Base-by-base conservation (phyloP, 2,797 vertebrate genomes). In the Forpus xanthops region DNA sequence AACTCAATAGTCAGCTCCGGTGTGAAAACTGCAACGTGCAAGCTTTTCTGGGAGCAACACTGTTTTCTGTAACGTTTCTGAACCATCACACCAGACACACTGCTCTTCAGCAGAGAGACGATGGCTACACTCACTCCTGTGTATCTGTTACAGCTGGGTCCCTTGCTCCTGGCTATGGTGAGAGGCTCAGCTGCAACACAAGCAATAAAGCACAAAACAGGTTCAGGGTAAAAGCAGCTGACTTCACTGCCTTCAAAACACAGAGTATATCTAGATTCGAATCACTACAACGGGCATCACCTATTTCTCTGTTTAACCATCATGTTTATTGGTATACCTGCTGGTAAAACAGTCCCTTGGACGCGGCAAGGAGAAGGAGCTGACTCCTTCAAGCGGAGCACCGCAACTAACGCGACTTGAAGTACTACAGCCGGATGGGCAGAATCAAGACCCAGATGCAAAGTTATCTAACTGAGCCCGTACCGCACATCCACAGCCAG, bases 391-490 rank as follows among this genome's bases (percentile, higher is more conserved):
- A 83, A 89, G 61, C 0, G 12, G n/a, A 91, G 39, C 58, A 62
- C 41, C 13, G 12, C 67, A 93, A 83, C 35, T 35, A 83, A 73
- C 65, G 39, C 41, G 52, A 72, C 31, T 88, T 70, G 21, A 74
- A 82, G 49, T 45, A 58, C 71, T 87, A 93, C 42, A 58, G 73
- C 17, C 31, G 82, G 50, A n/a, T 24, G 30, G 9, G 23, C 2
- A 62, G 58, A 45, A 58, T 79, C 39, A 35, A 84, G 86, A 77
- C 50, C 31, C 76, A 53, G 60, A 85, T 62, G 60, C 56, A n/a
- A 94, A 84, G 93, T 94, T 96, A 93, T 17, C 93, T 89, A 83
- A 90, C 66, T 19, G 47, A 52, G 62, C 79, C 44, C 73, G 14
- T 15, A 31, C 47, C 6, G 84, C 88, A 72, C 53, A 42, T 20